Base-by-base conservation (phyloP, 2,888 invertebrate genomes). In the Eurytoma californica region DNA sequence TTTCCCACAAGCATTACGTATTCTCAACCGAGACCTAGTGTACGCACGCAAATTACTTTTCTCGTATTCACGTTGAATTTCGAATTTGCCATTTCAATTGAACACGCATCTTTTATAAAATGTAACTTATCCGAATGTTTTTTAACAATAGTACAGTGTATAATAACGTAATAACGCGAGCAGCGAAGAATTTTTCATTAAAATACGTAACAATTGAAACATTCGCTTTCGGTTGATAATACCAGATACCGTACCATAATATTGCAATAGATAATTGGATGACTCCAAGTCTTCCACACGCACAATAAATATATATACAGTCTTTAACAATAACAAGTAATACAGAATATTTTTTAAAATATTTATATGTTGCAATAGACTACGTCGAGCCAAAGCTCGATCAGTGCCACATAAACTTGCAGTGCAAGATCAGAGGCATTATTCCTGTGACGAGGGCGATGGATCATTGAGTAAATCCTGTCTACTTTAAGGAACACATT, bases 401-500 rank as follows among this genome's bases (percentile, higher is more conserved):
- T 76, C 68, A 70, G 76, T 81, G 76, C 73, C 77, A 80, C 61
- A 76, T 51, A 60, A 76, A 75, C 74, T 72, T 72, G 77, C 79
- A 80, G 66, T 77, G 82, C 77, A 51, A 77, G 80, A 82, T 77
- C 82, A 82, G 77, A 82, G 74, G 57, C 69, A 77, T 79, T 81
- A 79, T 77, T 77, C 51, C 65, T 77, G 66, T 16, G 77, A 67
- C 72, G 77, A 81, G 73, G 57, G 73, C 79, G 75, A 81, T 81
- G 81, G 76, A 81, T 24, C 20, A 58, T 60, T 66, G 79, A 82
- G 77, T 77, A 76, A 84, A 84, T 87, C 87, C 87, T 86, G 87
- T 85, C 87, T 88, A 87, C 85, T 88, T 88, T 88, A 84, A 86
- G 85, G 82, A 84, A 84, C 84, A 84, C 88, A 88, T 88, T 88